These are phyloP conservation scores for Sphaerodactylus townsendi DNA, from an alignment of 2,113 vertebrate species.

Conservation along the genomic window DNA sequence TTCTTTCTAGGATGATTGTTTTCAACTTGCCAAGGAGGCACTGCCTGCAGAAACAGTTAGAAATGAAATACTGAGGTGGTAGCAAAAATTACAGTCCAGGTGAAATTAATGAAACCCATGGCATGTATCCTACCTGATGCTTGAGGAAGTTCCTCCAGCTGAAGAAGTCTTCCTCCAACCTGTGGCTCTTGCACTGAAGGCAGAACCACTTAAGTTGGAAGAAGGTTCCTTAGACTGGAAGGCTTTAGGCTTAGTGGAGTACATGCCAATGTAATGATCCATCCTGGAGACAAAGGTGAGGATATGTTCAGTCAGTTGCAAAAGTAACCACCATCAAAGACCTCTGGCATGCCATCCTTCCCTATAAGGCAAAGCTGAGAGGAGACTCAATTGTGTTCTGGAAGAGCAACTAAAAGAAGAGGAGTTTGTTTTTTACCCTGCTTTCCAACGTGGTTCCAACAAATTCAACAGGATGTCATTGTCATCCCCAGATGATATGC, in stretches of 20 bases:
- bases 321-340: background rate
- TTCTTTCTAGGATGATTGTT: background rate
- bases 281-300: background rate
- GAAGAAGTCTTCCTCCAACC: too few relatives aligned
- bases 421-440: too few relatives aligned
- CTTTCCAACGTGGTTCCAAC: background rate
- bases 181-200: too few relatives aligned
- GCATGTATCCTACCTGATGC: too few relatives aligned
- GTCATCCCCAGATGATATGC: background rate
- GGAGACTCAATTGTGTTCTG: background rate
- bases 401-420: background rate
- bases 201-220: too few relatives aligned
- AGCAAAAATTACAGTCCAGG: background rate
- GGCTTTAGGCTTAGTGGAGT: too few relatives aligned
- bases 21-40: background rate
- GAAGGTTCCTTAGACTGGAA: too few relatives aligned
- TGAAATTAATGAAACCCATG: background rate
- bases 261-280: background rate
- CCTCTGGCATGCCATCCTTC: background rate
- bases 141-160: too few relatives aligned
- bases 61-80: constrained; percentile 16
- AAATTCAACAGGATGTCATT: background rate
- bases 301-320: background rate
- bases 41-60: background rate
- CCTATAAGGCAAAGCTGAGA: background rate